These are phyloP conservation scores for Hypsopygia costalis DNA, from an alignment of 2,888 invertebrate genomes.

Conservation along the genomic window DNA sequence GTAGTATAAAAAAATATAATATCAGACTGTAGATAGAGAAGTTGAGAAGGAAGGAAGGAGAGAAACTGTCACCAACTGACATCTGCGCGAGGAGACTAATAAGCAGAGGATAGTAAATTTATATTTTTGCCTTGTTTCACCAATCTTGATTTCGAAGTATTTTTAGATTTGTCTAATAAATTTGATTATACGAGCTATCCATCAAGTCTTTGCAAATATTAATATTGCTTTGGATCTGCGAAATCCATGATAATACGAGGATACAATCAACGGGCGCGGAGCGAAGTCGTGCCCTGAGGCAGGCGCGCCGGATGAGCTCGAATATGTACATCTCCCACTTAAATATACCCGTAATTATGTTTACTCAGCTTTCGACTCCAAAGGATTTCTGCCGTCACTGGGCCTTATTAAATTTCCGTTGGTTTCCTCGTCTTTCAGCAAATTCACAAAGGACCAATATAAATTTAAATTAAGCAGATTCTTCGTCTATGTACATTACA, in stretches of 20 bases:
- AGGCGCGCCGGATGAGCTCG: constrained; percentile 27
- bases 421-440: background rate
- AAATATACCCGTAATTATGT: constrained; percentile 41
- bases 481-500: constrained; percentile 17
- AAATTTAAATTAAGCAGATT: constrained; percentile 22
- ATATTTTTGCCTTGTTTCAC: too few relatives aligned
- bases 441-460: constrained; percentile 23
- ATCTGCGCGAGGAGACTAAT: too few relatives aligned
- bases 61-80: too few relatives aligned
- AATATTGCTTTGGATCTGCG: background rate
- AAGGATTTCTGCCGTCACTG: constrained; percentile 4
- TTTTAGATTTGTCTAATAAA: too few relatives aligned
- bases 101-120: too few relatives aligned
- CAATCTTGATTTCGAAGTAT: too few relatives aligned
- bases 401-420: constrained; percentile 32
- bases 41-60: too few relatives aligned
- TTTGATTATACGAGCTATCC: too few relatives aligned
- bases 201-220: too few relatives aligned
- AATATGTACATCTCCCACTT: constrained; percentile 18
- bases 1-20: too few relatives aligned
- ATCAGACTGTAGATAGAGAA: too few relatives aligned
- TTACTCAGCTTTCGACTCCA: constrained; percentile 24
- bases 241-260: constrained; percentile 9
- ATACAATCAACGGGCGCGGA: constrained; percentile 12
- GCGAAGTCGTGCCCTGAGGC: constrained; percentile 28